A percentile compares a stretch with the other conserved stretches of the same genome.
phyloP scores from a whole-genome alignment of 2,113 vertebrate species.

The Lophochroa leadbeateri region DNA sequence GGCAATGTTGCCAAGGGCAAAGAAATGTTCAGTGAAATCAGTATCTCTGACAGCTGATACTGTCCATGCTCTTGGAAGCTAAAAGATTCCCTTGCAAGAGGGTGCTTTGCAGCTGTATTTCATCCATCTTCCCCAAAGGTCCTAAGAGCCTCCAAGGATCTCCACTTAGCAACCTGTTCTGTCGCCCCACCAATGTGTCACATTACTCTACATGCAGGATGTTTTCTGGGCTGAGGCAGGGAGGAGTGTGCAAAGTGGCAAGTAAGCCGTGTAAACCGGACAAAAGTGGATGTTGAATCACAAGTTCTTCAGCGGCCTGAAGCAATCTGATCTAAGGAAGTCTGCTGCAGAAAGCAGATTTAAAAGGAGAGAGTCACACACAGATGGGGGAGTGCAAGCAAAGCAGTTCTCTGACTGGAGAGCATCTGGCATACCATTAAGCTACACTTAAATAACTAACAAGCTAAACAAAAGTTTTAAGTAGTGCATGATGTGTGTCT shows the following conservation, averaged over 20 bases:
- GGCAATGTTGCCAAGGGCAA: not conserved
- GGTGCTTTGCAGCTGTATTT: not conserved
- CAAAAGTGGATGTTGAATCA: not conserved
- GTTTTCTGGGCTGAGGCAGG: not conserved
- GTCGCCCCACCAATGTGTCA: too few species aligned
- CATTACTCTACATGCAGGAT: not conserved
- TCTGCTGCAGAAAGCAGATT: not conserved
- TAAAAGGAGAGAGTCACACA: not conserved
- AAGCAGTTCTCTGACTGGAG: not conserved
- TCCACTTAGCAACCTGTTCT: not conserved
- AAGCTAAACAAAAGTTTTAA: slow-evolving; percentile 12
- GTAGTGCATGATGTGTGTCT: not conserved
- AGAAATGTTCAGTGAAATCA: not conserved
- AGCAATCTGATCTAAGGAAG: not conserved
- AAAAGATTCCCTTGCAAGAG: not conserved
- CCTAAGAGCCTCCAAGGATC: not conserved
- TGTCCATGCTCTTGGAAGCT: not conserved
- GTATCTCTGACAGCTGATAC: not conserved
- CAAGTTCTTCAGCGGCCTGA: not conserved
- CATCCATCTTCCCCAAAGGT: not conserved
- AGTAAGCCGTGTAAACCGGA: not conserved
- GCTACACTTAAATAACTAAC: slow-evolving; percentile 12
- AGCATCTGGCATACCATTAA: slow-evolving; percentile 40
- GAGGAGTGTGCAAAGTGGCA: not conserved
- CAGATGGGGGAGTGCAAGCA: not conserved